Conservation (phyloP, 2,888 invertebrate genomes). For the Leptinotarsa tumamoca region DNA sequence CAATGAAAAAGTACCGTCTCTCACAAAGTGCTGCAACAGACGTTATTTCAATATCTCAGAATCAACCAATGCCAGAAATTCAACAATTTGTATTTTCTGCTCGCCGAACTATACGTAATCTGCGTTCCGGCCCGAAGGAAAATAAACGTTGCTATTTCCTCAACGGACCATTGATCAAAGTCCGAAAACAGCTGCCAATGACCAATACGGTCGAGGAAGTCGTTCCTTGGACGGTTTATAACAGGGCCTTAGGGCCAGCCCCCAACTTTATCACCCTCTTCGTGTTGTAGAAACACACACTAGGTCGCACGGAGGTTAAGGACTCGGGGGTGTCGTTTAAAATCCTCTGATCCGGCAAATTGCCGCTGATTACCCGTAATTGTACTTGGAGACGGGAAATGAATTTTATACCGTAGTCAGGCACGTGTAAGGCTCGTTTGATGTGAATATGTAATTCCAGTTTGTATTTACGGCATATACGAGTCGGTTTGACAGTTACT, state of each 20-base stretch:
- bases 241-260: slow-evolving; percentile 32
- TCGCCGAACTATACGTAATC: neutral
- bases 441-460: neutral
- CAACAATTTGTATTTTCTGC: neutral
- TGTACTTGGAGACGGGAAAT: slow-evolving; percentile 30
- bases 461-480: neutral
- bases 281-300: slow-evolving; percentile 25
- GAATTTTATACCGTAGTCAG: slow-evolving; percentile 31
- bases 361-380: slow-evolving; percentile 63
- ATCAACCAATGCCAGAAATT: neutral
- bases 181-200: slow-evolving; percentile 27
- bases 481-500: too few species aligned
- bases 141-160: neutral
- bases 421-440: neutral
- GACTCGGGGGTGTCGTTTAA: slow-evolving; percentile 37
- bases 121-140: neutral
- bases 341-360: slow-evolving; percentile 51
- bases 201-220: slow-evolving; percentile 24
- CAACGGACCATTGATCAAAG: slow-evolving; percentile 14
- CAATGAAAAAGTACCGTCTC: too few species aligned
- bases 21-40: too few species aligned
- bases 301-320: slow-evolving; percentile 31
- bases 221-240: slow-evolving; percentile 26
- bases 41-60: too few species aligned
- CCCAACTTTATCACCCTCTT: slow-evolving; percentile 30